Base-by-base conservation (phyloP, 2,888 invertebrate genomes). In the Hartigia nigra region DNA sequence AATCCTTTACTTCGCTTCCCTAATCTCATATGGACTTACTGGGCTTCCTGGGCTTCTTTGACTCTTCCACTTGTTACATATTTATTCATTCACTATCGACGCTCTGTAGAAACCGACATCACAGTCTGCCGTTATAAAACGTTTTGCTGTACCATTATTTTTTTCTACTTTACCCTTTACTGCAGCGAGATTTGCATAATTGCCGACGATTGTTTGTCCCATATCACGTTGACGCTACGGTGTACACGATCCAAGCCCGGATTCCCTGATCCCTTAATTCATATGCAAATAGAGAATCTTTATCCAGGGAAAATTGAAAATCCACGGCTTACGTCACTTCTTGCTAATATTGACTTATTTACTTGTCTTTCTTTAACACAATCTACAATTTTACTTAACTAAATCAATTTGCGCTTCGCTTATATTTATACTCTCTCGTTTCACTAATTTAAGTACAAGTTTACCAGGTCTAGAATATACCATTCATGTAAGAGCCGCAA, bases 161-260 rank as follows among this genome's bases (percentile, higher is more conserved):
- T 82, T 82, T 81, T 79, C 81, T 80, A 86, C 87, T 86, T 85
- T 88, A 86, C 84, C 83, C 83, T 78, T 84, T 9, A 55, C 23
- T 86, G 86, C 85, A 85, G 84, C 83, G 83, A 86, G 86, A 89
- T 90, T 89, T 89, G 88, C 90, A 90, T 90, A 89, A 89, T 90
- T 90, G 88, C 87, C 82, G 86, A 85, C 88, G 89, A 90, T 90
- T 90, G 89, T 90, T 89, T 90, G 89, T 88, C 88, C 87, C 87
- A 86, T 87, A 87, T 87, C 87, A 87, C 87, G 83, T 85, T 82
- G 81, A 83, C 83, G 85, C 36, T 76, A 31, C 35, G 84, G 84
- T 86, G 86, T 86, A 87, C 87, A 86, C 87, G 85, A 82, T 86
- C 84, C 80, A 85, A 82, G 79, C 83, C 74, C 79, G 82, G 83